These are phyloP conservation scores for Alviniconcha marisindica DNA, from an alignment of 1,140 invertebrate genomes.

Conservation along the genomic window DNA sequence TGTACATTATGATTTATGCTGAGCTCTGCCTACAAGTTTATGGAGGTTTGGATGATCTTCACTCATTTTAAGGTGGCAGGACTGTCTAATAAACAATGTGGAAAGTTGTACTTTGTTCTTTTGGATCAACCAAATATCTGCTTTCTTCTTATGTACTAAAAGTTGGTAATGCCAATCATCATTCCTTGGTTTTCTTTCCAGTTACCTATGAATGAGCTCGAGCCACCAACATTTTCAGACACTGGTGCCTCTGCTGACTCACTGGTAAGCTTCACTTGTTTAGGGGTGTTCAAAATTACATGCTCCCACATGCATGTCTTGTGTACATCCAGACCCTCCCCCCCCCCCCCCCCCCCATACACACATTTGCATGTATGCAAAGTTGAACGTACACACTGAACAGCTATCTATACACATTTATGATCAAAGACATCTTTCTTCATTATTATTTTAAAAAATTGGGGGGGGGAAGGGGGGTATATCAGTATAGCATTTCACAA, in stretches of 20 bases:
- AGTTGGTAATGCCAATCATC: background rate
- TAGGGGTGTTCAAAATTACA: background rate
- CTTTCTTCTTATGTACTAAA: no score
- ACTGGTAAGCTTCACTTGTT: background rate
- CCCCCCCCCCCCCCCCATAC: background rate
- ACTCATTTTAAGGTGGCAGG: background rate
- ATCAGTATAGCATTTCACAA: no score
- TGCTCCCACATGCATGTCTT: no score
- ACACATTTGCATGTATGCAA: no score
- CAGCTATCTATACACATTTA: no score
- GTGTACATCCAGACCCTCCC: no score
- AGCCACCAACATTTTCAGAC: background rate
- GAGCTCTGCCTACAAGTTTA: background rate
- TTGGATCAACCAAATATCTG: no score
- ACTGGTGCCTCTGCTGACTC: background rate
- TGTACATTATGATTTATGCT: no score
- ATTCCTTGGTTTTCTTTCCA: background rate
- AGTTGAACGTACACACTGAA: no score
- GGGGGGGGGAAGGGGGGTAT: no score
- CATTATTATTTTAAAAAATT: no score
- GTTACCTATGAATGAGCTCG: background rate
- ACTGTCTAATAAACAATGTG: background rate
- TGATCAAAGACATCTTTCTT: no score
- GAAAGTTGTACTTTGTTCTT: background rate
- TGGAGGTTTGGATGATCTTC: background rate